These are phyloP conservation scores for Clavelina lepadiformis DNA, from an alignment of 23 tunicate species.

Conservation along the genomic window DNA sequence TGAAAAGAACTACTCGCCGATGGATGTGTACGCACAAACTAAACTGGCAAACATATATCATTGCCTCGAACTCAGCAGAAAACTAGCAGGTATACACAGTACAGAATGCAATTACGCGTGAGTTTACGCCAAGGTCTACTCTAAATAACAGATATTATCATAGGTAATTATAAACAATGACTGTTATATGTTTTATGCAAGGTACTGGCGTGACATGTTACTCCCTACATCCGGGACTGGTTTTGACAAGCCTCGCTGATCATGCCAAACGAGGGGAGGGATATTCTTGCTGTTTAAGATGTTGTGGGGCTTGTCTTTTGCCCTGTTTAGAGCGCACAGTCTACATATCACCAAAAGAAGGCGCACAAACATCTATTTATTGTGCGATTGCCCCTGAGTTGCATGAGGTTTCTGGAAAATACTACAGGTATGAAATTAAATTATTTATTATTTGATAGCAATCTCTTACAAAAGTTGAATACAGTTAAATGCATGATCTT, in stretches of 20 bases:
- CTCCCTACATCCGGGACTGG: conserved; percentile 83
- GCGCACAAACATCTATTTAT: conserved; percentile 76
- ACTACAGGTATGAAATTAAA: conserved; percentile 34
- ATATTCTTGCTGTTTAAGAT: conserved; percentile 5
- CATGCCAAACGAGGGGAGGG: too few relatives aligned
- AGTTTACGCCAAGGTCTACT: too few relatives aligned
- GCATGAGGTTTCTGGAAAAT: conserved; percentile 49
- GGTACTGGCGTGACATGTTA: conserved; percentile 84
- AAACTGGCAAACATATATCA: conserved; percentile 71
- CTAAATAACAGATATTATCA: too few relatives aligned
- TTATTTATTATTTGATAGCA: too few relatives aligned
- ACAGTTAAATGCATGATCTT: too few relatives aligned
- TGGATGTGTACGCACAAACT: conserved; percentile 52
- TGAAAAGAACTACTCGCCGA: conserved; percentile 59
- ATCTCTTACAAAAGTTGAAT: too few relatives aligned
- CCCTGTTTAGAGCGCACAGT: conserved; percentile 21
- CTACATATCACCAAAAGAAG: conserved; percentile 57
- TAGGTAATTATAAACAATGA: too few relatives aligned
- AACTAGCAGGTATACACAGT: conserved; percentile 37
- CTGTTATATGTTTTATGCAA: conserved; percentile 8
- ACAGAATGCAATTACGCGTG: too few relatives aligned
- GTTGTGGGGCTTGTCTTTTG: conserved; percentile 32
- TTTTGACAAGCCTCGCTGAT: conserved; percentile 69
- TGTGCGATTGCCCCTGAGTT: conserved; percentile 82
- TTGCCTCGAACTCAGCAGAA: conserved; percentile 43